phyloP scores from a whole-genome alignment of 64 coral and sea anemone genomes.

The Montipora cactus region DNA sequence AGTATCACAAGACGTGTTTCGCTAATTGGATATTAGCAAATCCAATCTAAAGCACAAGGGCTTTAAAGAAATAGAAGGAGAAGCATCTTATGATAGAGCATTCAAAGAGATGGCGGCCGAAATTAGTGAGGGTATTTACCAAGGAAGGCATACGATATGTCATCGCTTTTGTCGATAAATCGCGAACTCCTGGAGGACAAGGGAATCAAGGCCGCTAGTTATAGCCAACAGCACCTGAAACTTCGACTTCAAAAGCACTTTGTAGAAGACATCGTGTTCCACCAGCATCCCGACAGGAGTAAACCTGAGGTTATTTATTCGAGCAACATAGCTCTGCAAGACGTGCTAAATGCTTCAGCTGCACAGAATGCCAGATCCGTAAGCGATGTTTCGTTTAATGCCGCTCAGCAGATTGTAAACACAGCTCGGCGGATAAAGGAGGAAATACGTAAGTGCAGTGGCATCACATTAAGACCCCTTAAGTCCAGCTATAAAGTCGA shows the following conservation, averaged over 20 bases:
- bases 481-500: neutral
- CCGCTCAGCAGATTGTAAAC: too few species aligned
- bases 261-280: too few species aligned
- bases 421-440: neutral
- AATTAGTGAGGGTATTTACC: constrained; percentile 20
- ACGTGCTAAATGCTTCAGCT: neutral
- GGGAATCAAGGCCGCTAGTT: constrained; percentile 22
- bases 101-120: constrained; percentile 31
- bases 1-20: constrained; percentile 3
- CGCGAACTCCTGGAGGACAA: constrained; percentile 22
- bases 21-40: constrained; percentile 12
- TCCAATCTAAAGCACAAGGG: constrained; percentile 42
- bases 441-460: neutral
- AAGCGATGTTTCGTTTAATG: too few species aligned
- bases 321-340: neutral
- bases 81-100: constrained; percentile 8
- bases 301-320: constrained; percentile 43
- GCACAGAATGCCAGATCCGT: too few species aligned
- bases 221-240: too few species aligned
- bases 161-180: constrained; percentile 38
- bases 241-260: too few species aligned
- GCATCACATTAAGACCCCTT: neutral
- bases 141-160: constrained; percentile 59
- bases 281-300: constrained; percentile 13
- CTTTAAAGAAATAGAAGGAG: constrained; percentile 13